Evolutionary conservation across 2,797 vertebrate genomes (phyloP), one percentile per base, ranked within the genome.

Genomic region (Pogonophryne albipinna): DNA sequence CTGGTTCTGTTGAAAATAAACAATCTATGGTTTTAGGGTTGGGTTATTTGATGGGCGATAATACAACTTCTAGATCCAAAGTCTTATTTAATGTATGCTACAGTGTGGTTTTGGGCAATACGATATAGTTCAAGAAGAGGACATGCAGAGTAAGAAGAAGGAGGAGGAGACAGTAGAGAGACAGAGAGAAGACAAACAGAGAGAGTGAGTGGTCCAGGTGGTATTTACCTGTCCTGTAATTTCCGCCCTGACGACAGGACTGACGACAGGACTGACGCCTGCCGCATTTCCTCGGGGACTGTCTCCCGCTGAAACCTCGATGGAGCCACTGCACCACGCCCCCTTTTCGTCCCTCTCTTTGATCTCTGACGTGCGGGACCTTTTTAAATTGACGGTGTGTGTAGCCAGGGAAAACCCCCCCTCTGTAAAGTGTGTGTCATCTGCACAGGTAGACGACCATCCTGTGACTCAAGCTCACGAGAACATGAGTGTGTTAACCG

Each of bases 201-300:
- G 74, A 74, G 83, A 79, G 74, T 68, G 71, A 82, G 79, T 64
- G 3, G 80, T 69, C 64, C 79, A 92, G 82, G 87, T 91, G 80
- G 88, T 89, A 85, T 17, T 93, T 93, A 92, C 85, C 85, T 86
- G 81, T 12, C 34, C 90, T 94, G 78, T 94, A 91, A 93, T 94
- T 92, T 90, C 46, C n/a, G 49, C 51, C 60, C 56, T 78, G 80
- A 85, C 53, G 38, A 83, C 27, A 76, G 78, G 73, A 52, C 56
- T 78, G 80, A 85, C 53, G 38, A 83, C 27, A 76, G 78, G 73
- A 52, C 51, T 76, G 76, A 31, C 60, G 41, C 7, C 55, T 41
- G 80, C 62, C 55, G 80, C 84, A n/a, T 84, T 82, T 86, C 85
- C 86, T 74, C 67, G 50, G 68, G 78, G 81, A 82, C 82, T 9